These are phyloP conservation scores for Hylaeus volcanicus DNA, from an alignment of 1,140 invertebrate species.

Conservation along the genomic window DNA sequence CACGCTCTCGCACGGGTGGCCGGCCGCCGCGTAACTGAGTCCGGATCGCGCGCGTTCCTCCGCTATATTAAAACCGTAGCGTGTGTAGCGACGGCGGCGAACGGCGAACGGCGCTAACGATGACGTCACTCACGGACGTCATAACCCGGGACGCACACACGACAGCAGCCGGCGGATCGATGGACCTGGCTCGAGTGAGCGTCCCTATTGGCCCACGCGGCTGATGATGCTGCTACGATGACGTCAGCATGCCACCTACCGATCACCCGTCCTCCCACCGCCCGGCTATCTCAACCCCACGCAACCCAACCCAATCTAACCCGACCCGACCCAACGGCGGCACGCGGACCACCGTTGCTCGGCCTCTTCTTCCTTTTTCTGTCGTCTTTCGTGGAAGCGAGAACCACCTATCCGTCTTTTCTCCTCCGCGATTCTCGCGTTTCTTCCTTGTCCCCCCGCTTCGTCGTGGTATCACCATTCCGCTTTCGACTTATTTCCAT, in stretches of 20 bases:
- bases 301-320: slow-evolving; percentile 42
- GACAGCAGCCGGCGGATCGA: slow-evolving; percentile 68
- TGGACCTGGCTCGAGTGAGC: slow-evolving; percentile 66
- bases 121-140: slow-evolving; percentile 74
- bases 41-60: slow-evolving; percentile 75
- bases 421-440: not conserved
- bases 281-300: slow-evolving; percentile 29
- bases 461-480: not conserved
- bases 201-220: slow-evolving; percentile 68
- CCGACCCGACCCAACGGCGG: slow-evolving; percentile 40
- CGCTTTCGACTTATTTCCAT: slow-evolving; percentile 12
- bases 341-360: slow-evolving; percentile 42
- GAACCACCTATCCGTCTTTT: not conserved
- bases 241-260: slow-evolving; percentile 71
- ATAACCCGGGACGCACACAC: slow-evolving; percentile 69
- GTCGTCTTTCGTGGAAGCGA: not conserved
- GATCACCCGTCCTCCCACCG: slow-evolving; percentile 51
- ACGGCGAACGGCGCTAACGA: slow-evolving; percentile 64
- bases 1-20: slow-evolving; percentile 76
- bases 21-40: slow-evolving; percentile 79
- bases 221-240: slow-evolving; percentile 71
- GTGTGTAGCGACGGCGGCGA: slow-evolving; percentile 74
- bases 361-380: not conserved
- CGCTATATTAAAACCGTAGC: slow-evolving; percentile 80
- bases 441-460: not conserved